phyloP scores from a whole-genome alignment of 2,888 invertebrate genomes.

The Drosophila mimetica region DNA sequence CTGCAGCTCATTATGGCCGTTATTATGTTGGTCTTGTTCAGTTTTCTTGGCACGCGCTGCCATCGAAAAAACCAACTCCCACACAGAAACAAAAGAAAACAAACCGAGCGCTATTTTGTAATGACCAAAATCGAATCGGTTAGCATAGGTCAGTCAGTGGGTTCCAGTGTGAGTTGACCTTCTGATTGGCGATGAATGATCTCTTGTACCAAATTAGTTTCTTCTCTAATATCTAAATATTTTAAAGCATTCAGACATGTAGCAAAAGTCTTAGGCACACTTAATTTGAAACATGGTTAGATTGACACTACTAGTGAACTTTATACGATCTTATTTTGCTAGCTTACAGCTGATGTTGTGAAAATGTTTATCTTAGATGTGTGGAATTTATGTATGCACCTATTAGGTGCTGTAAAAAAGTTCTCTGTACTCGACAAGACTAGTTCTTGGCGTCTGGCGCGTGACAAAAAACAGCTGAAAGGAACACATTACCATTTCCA shows the following conservation, averaged over 20 bases:
- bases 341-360: neutral
- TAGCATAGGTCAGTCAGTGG: constrained; percentile 72
- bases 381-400: neutral
- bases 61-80: constrained; percentile 33
- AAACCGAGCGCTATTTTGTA: constrained; percentile 60
- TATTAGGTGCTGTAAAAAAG: neutral
- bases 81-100: constrained; percentile 18
- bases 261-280: too few relatives aligned
- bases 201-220: too few relatives aligned
- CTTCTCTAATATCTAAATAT: too few relatives aligned
- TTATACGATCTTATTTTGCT: neutral
- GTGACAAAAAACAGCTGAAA: constrained; percentile 11
- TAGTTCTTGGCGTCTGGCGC: neutral
- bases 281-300: too few relatives aligned
- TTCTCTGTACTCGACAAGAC: neutral
- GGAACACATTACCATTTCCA: constrained; percentile 4
- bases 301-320: neutral
- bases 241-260: too few relatives aligned
- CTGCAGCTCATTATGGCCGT: constrained; percentile 63
- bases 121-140: constrained; percentile 58
- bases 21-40: constrained; percentile 71
- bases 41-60: constrained; percentile 74
- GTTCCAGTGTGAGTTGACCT: constrained; percentile 4
- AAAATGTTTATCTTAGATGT: neutral
- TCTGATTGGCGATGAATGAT: neutral